Base-by-base conservation (phyloP, 37 sponge, comb jelly and placozoan genomes). In the Trichoplax adhaerens region DNA sequence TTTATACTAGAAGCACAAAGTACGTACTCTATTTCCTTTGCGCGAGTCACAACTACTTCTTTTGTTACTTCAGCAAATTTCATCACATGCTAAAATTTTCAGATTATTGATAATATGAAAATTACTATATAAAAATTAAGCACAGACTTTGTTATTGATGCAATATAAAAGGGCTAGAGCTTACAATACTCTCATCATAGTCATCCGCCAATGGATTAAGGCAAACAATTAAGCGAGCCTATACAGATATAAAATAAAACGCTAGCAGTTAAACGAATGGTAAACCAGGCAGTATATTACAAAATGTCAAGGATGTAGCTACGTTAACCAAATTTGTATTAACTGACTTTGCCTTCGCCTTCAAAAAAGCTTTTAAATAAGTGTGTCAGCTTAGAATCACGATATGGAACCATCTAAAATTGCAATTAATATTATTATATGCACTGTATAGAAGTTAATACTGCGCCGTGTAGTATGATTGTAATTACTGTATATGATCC, bases 311-410 rank as follows among this genome's bases (percentile, higher is more conserved):
- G 51, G 68, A 53, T 60, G 62, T 60, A 8, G 10, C 62, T 60
- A 60, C 62, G 12, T 29, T 29, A 29, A 29, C 29, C 29, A 29
- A 29, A 29, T 29, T 29, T 29, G 29, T 29, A 29, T 29, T 29
- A 29, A 29, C 57, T 70, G 48, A 97, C 99, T 71, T 81, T 91
- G 1, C 99, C 99, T 58, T 86, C 85, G 50, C 99, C 99, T 61
- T 97, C 99, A 73, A 91, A 97, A 72, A 82, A 92, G 81, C 86
- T 97, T 83, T 88, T 97, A 80, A 97, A 97, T 69, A 97, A 72
- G 49, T 83, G 87, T 5, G 99, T 97, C 60, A 97, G 65, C 73
- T 97, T 97, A 50, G 94, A 88, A 71, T 97, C 99, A 51, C 99
- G 81, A 67, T 91, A 97, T 48, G 99, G 99, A 3, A 97, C 99